Base-by-base conservation (phyloP, 2,888 invertebrate species). In the Nemotelus pantherinus region DNA sequence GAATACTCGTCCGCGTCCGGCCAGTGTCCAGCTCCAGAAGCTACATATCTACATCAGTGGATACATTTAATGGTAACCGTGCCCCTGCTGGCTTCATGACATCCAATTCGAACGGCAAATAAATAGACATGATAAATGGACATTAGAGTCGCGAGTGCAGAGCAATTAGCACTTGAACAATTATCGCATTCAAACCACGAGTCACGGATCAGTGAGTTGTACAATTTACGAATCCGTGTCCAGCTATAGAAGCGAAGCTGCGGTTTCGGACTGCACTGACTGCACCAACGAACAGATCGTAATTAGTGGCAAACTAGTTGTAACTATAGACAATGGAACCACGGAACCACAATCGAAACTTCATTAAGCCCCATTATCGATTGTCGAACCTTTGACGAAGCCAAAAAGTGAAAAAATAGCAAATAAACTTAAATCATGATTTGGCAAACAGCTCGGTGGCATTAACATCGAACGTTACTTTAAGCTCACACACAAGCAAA, bases 151-250 rank as follows among this genome's bases (percentile, higher is more conserved):
- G 60, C 70, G 60, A 74, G 74, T 74, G 60, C 47, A 68, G 76
- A 77, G 77, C 80, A 80, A 75, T 79, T 77, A 77, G 71, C 75
- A 74, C 68, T 74, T 76, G 53, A 68, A 55, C 77, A 79, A 79
- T 79, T 79, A 79, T 77, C 79, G 63, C 77, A 77, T 76, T 71
- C 70, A 76, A 76, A 76, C 77, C 64, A 76, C 75, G 70, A 77
- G 77, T 79, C 79, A 79, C 65, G 79, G 76, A 76, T 77, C 77
- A 77, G 64, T 76, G 77, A 79, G 76, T 76, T 65, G 77, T 43
- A 77, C 41, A 48, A 76, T 77, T 77, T 68, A 43, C 76, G 39
- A 77, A 68, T 77, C 41, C 47, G 57, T 68, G 45, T 3, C 68
- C 41, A 43, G 48, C n/a, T 9, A 1, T 25, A 25, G 25, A 25